Evolutionary conservation across 2,888 invertebrate species (phyloP).

Genomic region (Thera obeliscata): DNA sequence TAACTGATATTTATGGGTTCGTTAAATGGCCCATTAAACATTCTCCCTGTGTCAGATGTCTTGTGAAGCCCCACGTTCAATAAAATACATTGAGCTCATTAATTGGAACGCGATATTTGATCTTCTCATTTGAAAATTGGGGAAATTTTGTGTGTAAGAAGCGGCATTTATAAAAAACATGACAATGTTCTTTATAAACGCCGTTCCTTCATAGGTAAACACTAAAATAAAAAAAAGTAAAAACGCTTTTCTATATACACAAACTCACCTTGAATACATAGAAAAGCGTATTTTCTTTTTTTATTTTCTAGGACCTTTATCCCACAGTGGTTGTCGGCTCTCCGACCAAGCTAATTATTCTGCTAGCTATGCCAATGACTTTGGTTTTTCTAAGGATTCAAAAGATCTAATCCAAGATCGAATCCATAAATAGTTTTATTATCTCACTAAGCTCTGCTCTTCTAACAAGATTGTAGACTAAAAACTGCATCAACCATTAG

Average conservation of each 20-base stretch:
- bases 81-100: slow-evolving; percentile 77
- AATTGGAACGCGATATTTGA: slow-evolving; percentile 64
- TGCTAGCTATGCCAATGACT: too few species aligned
- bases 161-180: too few species aligned
- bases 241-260: too few species aligned
- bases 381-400: too few species aligned
- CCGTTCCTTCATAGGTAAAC: slow-evolving; percentile 1
- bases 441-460: slow-evolving; percentile 1
- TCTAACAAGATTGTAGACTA: slow-evolving; percentile 7
- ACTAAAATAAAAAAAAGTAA: not conserved
- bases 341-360: too few species aligned
- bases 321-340: too few species aligned
- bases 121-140: slow-evolving; percentile 49
- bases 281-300: too few species aligned
- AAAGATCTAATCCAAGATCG: too few species aligned
- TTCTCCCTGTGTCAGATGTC: slow-evolving; percentile 68
- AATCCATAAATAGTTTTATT: not conserved
- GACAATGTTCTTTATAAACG: slow-evolving; percentile 1
- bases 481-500: slow-evolving; percentile 23
- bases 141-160: slow-evolving; percentile 9
- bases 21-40: slow-evolving; percentile 78
- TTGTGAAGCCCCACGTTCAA: slow-evolving; percentile 67
- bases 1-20: slow-evolving; percentile 79
- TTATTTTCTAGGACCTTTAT: too few species aligned
- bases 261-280: too few species aligned